Conservation (phyloP, 2,888 invertebrate genomes). For the Eulithis prunata region DNA sequence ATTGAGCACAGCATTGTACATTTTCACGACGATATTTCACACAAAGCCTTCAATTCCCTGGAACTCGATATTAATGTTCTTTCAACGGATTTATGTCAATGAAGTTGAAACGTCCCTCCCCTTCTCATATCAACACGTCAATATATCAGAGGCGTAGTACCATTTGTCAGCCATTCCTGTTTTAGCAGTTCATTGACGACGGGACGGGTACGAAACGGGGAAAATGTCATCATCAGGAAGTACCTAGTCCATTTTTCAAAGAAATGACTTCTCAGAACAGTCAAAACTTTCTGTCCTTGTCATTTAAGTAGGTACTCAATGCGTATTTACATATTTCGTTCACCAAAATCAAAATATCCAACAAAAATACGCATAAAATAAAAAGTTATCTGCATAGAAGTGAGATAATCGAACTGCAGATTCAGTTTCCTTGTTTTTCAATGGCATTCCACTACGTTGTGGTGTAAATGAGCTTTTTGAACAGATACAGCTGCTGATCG, state of each 20-base stretch:
- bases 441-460: conserved; percentile 4
- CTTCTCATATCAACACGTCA: conserved; percentile 64
- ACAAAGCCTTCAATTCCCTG: conserved; percentile 39
- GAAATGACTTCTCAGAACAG: too few species aligned
- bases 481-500: conserved; percentile 43
- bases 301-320: too few species aligned
- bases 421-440: background rate
- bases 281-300: too few species aligned
- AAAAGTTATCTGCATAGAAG: too few species aligned
- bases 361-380: too few species aligned
- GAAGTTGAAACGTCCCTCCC: conserved; percentile 55
- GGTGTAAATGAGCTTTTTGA: conserved; percentile 1
- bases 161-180: conserved; percentile 64
- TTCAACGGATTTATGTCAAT: conserved; percentile 58
- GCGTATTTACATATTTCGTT: too few species aligned
- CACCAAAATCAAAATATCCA: too few species aligned
- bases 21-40: conserved; percentile 24
- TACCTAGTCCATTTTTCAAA: too few species aligned
- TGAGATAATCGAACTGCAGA: too few species aligned
- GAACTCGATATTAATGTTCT: conserved; percentile 53
- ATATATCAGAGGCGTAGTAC: conserved; percentile 63
- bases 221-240: background rate
- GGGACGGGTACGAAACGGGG: conserved; percentile 12
- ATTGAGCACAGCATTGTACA: conserved; percentile 14
- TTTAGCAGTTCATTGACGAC: conserved; percentile 39